A percentile compares a stretch with the other conserved stretches of the same genome.
These are phyloP conservation scores for Nyctibius bracteatus DNA, from an alignment of 2,113 vertebrate species.

Conservation along the genomic window DNA sequence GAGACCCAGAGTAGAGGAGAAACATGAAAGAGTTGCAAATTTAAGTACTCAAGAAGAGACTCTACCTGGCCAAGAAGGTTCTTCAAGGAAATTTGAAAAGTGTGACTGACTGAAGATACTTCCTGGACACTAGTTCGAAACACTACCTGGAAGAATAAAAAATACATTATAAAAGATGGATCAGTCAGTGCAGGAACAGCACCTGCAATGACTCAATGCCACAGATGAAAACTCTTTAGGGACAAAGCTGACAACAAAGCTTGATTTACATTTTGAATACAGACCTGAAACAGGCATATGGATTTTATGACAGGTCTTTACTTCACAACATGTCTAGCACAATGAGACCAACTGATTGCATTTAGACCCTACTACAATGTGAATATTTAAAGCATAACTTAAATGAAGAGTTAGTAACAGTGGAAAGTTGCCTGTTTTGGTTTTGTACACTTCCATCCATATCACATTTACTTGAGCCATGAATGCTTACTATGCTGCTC, in stretches of 20 bases:
- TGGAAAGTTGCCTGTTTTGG: not conserved
- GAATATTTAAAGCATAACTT: not conserved
- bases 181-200: not conserved
- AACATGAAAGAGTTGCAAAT: not conserved
- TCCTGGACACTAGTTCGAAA: not conserved
- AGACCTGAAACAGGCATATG: not conserved
- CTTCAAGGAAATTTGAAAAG: not conserved
- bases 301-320: not conserved
- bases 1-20: not conserved
- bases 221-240: not conserved
- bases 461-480: not conserved
- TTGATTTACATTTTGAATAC: not conserved
- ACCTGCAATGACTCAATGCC: not conserved
- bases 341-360: not conserved
- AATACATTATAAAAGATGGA: not conserved
- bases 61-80: not conserved
- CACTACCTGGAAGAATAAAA: not conserved
- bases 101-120: not conserved
- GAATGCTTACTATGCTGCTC: not conserved
- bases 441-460: not conserved
- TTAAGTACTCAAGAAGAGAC: not conserved
- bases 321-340: not conserved
- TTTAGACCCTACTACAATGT: not conserved
- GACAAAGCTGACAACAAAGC: not conserved
- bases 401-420: not conserved